Evolutionary conservation across 2,888 invertebrate species (phyloP).

Genomic region (Nowickia ferox): DNA sequence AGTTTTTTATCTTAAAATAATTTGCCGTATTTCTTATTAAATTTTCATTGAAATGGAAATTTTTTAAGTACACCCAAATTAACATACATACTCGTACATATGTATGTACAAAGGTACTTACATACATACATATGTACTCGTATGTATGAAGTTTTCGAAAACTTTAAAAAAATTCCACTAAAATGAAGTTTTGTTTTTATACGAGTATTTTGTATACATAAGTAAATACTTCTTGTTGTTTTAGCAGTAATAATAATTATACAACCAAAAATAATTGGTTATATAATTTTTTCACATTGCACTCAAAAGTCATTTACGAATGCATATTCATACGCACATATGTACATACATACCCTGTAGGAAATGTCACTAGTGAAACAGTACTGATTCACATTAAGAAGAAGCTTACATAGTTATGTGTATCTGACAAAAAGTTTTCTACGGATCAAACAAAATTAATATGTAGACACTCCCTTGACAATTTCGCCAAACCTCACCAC

Average conservation of each 20-base stretch:
- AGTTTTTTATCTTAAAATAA: slow-evolving; percentile 35
- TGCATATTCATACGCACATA: background rate
- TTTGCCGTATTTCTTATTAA: slow-evolving; percentile 24
- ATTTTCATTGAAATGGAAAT: slow-evolving; percentile 54
- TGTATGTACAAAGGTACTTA: no score
- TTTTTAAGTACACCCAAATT: slow-evolving; percentile 17
- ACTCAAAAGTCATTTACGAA: background rate
- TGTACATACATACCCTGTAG: no score
- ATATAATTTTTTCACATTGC: background rate
- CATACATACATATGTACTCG: no score
- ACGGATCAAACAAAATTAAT: no score
- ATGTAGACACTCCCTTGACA: no score
- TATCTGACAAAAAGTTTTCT: no score
- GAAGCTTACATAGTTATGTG: no score
- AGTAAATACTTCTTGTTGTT: background rate
- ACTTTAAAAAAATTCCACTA: slow-evolving; percentile 35
- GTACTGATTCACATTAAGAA: no score
- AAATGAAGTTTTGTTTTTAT: slow-evolving; percentile 6
- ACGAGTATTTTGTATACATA: slow-evolving; percentile 7
- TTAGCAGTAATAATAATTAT: background rate
- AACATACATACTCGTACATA: no score
- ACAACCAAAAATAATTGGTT: background rate
- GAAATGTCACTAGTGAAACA: no score
- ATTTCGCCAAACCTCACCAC: no score
- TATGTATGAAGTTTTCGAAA: background rate